Evolutionary conservation across 2,113 vertebrate genomes (phyloP).

Genomic region (Cettia cetti): DNA sequence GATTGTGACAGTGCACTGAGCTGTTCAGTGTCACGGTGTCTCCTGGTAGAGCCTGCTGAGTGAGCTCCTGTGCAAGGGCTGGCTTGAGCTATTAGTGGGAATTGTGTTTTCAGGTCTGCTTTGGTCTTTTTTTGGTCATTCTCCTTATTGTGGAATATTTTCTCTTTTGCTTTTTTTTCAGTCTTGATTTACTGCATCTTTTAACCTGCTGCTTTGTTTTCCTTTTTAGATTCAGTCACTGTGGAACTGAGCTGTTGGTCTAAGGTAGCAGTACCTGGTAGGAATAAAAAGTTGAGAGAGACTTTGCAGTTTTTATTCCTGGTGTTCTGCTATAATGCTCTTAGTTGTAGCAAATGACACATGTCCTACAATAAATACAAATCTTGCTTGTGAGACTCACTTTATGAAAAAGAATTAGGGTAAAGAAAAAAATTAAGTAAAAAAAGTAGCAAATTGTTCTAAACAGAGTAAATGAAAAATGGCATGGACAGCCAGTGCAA

Average conservation of each 20-base stretch:
- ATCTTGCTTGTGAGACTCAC: background rate
- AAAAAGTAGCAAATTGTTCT: background rate
- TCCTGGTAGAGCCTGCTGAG: fast-evolving
- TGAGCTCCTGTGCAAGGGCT: fast-evolving
- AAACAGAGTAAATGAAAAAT: background rate
- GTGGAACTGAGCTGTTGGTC: background rate
- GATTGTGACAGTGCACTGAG: background rate
- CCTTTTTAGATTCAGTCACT: background rate
- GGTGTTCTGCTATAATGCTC: background rate
- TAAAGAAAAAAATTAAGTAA: background rate
- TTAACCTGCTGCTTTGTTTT: background rate
- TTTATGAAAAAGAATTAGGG: background rate
- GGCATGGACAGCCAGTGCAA: background rate
- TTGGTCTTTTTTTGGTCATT: background rate
- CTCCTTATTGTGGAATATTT: background rate
- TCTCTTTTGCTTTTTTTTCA: background rate
- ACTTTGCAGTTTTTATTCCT: background rate
- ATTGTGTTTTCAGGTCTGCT: background rate
- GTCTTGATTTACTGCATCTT: background rate
- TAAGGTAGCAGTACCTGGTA: background rate
- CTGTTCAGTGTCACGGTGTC: fast-evolving
- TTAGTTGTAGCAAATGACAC: background rate
- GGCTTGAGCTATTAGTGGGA: background rate
- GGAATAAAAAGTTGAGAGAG: background rate
- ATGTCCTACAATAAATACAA: background rate